Evolutionary conservation across 1,140 invertebrate species (phyloP), one percentile per base, ranked within the genome.

Genomic region (Drosophila albomicans): DNA sequence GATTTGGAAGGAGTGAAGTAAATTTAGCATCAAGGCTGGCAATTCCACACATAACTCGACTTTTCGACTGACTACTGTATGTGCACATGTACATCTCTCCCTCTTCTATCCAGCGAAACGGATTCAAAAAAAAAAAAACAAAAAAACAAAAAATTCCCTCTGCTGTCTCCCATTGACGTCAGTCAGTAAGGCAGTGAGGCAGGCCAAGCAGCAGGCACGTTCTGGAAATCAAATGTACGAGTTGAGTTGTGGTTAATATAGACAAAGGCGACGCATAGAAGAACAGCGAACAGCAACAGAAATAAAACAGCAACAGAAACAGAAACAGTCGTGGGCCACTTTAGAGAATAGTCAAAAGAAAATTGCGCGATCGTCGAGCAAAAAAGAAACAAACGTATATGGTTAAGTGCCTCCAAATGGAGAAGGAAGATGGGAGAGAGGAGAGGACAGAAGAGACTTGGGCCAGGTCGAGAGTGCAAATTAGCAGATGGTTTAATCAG

Each of bases 221-320:
- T 82, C 82, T 87, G 82, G 82, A 87, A 86, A 87, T 87, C 76
- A 82, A 82, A 87, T 87, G 32, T 30, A 38, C 30, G 32, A 10
- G 48, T 25, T 25, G 20, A 0, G 20, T 56, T 56, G 20, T 54
- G 38, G 48, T 54, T 56, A 59, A 72, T 66, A 76, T 72, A 76
- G 74, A 76, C 56, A 61, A 62, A 72, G 73, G 48, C 67, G 46
- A 52, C 61, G 67, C 61, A 49, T 59, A 57, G 54, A 56, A 64
- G 54, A 58, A 59, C 0, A 25, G 16, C 11, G 11, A 38, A 49
- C 46, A 57, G 63, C 54, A 25, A 49, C 46, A 46, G 30, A 48
- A 20, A 20, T 20, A 20, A 20, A 48, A 15, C 45, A 48, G 13
- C 16, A 25, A 25, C 20, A 15, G 15, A 15, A 15, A 15, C 15